phyloP scores from a whole-genome alignment of 1,140 invertebrate genomes.

The Sitobion miscanthi region DNA sequence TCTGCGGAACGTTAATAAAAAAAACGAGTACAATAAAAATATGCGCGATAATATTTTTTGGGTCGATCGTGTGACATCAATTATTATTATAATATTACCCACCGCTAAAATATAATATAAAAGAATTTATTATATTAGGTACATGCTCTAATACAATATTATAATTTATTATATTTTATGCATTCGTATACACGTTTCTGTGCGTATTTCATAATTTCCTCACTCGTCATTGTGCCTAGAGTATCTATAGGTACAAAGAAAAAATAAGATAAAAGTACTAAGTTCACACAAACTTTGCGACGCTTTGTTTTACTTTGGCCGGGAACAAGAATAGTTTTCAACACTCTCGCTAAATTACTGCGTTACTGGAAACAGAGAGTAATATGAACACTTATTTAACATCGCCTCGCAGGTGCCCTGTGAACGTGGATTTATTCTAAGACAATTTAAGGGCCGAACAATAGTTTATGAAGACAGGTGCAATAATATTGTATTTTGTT shows the following conservation, averaged over 20 bases:
- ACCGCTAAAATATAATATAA: not conserved
- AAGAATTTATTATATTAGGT: too few relatives aligned
- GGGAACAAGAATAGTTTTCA: not conserved
- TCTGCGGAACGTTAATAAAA: not conserved
- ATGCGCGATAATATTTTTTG: not conserved
- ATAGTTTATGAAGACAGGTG: not conserved
- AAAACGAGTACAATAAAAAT: not conserved
- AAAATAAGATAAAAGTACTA: not conserved
- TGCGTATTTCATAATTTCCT: not conserved
- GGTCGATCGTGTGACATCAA: not conserved
- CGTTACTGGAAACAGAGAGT: not conserved
- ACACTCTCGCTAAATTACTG: not conserved
- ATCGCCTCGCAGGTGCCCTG: not conserved
- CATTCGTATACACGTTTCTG: not conserved
- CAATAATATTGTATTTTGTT: not conserved
- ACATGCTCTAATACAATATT: not conserved
- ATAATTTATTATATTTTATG: not conserved
- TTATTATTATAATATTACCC: not conserved
- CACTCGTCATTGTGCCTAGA: not conserved
- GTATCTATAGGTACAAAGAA: not conserved
- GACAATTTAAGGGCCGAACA: not conserved
- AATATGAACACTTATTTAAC: slow-evolving; percentile 13
- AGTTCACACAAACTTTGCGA: not conserved
- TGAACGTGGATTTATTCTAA: not conserved
- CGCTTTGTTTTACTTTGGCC: not conserved